Evolutionary conservation across 2,888 invertebrate genomes (phyloP).

Genomic region (Ceriagrion tenellum): DNA sequence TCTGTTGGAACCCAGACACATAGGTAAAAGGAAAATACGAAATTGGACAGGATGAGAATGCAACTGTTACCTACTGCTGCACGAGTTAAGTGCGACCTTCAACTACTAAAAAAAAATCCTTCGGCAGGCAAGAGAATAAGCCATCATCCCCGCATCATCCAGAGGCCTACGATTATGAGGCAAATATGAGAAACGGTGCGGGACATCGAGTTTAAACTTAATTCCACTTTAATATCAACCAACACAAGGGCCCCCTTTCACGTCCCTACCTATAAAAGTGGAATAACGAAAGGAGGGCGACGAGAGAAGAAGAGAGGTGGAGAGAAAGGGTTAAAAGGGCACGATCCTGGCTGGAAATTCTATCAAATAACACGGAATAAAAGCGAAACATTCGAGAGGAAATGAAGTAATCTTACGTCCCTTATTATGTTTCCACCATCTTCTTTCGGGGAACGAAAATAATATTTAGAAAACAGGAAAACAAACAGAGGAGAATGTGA

Average conservation of each 20-base stretch:
- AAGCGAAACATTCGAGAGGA: neutral
- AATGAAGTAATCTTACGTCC: neutral
- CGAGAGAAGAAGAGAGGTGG: neutral
- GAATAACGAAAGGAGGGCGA: neutral
- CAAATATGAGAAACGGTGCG: neutral
- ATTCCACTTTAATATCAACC: neutral
- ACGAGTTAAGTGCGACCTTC: neutral
- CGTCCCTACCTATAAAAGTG: neutral
- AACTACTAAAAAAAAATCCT: neutral
- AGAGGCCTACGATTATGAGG: neutral
- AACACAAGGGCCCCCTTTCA: neutral
- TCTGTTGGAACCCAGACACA: neutral
- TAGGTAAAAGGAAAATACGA: neutral
- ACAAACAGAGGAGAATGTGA: neutral
- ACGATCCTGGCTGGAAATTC: neutral
- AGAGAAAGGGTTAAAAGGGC: neutral
- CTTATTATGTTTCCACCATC: neutral
- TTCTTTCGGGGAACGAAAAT: neutral
- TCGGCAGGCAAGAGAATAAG: neutral
- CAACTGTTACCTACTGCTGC: too few relatives aligned
- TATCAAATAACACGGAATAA: neutral
- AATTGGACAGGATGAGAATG: neutral
- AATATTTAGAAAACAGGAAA: neutral
- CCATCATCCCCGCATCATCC: neutral
- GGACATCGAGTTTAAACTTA: neutral